A percentile compares a stretch with the other conserved stretches of the same genome.
Evolutionary conservation across 2,888 invertebrate genomes (phyloP).

Genomic region (Zaprionus bogoriensis): DNA sequence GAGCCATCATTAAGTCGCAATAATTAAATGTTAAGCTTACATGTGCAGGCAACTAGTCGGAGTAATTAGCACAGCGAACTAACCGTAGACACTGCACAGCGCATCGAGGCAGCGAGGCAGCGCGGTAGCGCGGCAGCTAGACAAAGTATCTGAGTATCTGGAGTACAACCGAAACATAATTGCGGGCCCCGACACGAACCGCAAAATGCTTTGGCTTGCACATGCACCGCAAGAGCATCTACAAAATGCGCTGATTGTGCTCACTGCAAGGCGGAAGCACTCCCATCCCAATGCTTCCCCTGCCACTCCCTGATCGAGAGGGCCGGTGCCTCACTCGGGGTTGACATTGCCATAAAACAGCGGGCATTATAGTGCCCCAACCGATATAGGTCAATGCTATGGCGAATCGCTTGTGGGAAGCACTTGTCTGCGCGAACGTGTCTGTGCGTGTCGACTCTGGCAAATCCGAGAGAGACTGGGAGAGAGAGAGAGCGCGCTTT

Average conservation of each 20-base stretch:
- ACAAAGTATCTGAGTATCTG: constrained; percentile 74
- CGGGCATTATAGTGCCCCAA: constrained; percentile 37
- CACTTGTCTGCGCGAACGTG: not conserved
- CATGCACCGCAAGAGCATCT: constrained; percentile 66
- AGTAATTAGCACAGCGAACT: constrained; percentile 71
- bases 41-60: constrained; percentile 71
- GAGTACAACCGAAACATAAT: constrained; percentile 75
- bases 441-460: constrained; percentile 30
- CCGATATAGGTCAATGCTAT: constrained; percentile 48
- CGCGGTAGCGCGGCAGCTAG: constrained; percentile 40
- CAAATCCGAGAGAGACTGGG: constrained; percentile 43
- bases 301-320: not conserved
- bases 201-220: constrained; percentile 58
- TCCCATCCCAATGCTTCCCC: constrained; percentile 8
- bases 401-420: constrained; percentile 26
- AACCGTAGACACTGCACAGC: constrained; percentile 10
- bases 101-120: constrained; percentile 26
- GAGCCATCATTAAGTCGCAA: constrained; percentile 76
- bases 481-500: no score
- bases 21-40: constrained; percentile 78
- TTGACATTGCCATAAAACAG: constrained; percentile 60
- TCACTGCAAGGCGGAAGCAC: constrained; percentile 43
- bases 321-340: constrained; percentile 43
- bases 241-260: constrained; percentile 74
- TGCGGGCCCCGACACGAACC: constrained; percentile 69